Percentiles rank a stretch among this genome's conserved stretches.
phyloP scores from a whole-genome alignment of 2,113 vertebrate genomes.

The Misgurnus anguillicaudatus region DNA sequence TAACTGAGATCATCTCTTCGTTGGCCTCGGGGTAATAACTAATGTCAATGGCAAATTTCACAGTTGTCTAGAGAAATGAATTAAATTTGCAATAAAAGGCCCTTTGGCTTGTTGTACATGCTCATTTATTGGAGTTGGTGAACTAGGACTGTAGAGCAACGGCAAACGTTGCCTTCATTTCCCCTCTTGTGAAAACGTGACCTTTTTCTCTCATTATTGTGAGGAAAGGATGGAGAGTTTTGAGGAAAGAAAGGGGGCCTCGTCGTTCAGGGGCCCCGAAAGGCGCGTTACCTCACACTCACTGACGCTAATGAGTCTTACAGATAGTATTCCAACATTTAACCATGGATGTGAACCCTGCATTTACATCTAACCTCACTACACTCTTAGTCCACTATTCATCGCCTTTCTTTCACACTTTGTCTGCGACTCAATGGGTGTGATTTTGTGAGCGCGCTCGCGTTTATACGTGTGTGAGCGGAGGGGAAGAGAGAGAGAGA shows the following conservation, averaged over 20 bases:
- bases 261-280: conserved; percentile 39
- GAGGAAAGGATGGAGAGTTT: conserved; percentile 36
- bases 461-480: conserved; percentile 52
- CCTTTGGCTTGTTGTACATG: conserved; percentile 94
- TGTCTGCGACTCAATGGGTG: conserved; percentile 43
- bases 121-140: conserved; percentile 91
- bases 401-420: conserved; percentile 42
- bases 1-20: conserved; percentile 98
- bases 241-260: conserved; percentile 71
- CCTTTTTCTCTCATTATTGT: conserved; percentile 89
- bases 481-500: conserved; percentile 42
- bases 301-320: conserved; percentile 67
- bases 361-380: conserved; percentile 59
- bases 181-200: conserved; percentile 87
- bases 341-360: conserved; percentile 50
- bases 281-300: conserved; percentile 55
- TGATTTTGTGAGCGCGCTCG: conserved; percentile 47
- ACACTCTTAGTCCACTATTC: conserved; percentile 50
- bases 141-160: conserved; percentile 91
- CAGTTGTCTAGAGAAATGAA: conserved; percentile 99
- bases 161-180: conserved; percentile 85
- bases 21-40: conserved; percentile 97
- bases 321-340: conserved; percentile 44
- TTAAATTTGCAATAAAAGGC: conserved; percentile 97
- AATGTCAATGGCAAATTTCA: conserved; percentile 99